phyloP scores from a whole-genome alignment of 1,140 invertebrate species.

The Micrasema minimum region DNA sequence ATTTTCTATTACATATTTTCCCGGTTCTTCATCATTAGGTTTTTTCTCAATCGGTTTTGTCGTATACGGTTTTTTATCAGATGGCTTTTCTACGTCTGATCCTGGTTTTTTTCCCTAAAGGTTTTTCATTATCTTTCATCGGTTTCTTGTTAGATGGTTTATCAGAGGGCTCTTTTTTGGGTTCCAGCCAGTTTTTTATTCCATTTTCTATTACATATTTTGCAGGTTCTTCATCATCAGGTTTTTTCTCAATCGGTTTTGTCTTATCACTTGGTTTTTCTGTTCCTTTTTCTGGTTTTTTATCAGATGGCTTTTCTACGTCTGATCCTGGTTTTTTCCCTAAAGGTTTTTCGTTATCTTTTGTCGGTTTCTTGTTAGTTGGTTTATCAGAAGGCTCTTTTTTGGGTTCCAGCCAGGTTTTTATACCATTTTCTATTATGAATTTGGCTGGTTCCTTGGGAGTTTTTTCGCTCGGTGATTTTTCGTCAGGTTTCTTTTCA shows the following conservation, averaged over 20 bases:
- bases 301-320: conserved; percentile 54
- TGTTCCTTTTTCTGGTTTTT: conserved; percentile 18
- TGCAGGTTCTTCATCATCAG: conserved; percentile 1
- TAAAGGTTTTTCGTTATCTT: conserved; percentile 16
- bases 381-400: conserved; percentile 7
- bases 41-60: not conserved
- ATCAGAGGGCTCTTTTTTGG: conserved; percentile 4
- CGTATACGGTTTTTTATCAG: not conserved
- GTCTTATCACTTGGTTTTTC: not conserved
- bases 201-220: conserved; percentile 47
- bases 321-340: conserved; percentile 19
- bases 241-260: conserved; percentile 20
- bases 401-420: conserved; percentile 30
- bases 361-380: conserved; percentile 2
- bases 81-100: conserved; percentile 55
- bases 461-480: too few species aligned
- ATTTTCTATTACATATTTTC: conserved; percentile 32
- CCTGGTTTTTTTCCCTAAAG: conserved; percentile 13
- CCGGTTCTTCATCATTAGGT: not conserved
- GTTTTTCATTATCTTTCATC: conserved; percentile 12
- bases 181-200: conserved; percentile 27
- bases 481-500: conserved; percentile 17
- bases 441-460: conserved; percentile 14
- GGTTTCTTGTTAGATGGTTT: conserved; percentile 24
- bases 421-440: conserved; percentile 44